Conservation (phyloP, 1,140 invertebrate genomes). For the Lordiphosa clarofinis region DNA sequence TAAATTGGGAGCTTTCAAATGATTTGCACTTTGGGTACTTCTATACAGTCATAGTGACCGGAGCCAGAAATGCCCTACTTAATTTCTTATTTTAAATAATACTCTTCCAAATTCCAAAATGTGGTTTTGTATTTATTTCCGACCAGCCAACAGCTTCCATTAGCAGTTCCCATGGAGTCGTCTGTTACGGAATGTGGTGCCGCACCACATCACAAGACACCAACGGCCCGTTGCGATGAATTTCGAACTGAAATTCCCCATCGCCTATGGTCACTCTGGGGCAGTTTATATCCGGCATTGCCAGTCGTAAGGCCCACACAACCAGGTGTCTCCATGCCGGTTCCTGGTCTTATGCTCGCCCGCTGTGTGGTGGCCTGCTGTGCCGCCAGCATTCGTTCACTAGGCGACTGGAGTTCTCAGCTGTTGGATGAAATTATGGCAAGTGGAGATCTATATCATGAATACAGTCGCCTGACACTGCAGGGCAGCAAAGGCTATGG, state of each 20-base stretch:
- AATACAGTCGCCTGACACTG: conserved; percentile 78
- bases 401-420: conserved; percentile 81
- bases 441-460: conserved; percentile 81
- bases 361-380: conserved; percentile 81
- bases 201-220: conserved; percentile 4
- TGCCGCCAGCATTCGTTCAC: conserved; percentile 80
- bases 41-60: neutral
- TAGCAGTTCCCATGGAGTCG: conserved; percentile 13
- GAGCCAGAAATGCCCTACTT: too few species aligned
- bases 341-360: conserved; percentile 52
- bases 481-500: conserved; percentile 70
- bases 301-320: neutral
- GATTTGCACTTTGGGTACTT: neutral
- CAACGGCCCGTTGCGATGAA: neutral
- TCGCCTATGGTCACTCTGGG: conserved; percentile 32
- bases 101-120: too few species aligned
- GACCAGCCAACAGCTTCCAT: neutral
- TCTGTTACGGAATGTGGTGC: neutral
- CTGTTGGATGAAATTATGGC: conserved; percentile 82
- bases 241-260: conserved; percentile 33
- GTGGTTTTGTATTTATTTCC: too few species aligned
- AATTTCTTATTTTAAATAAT: neutral
- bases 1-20: too few species aligned
- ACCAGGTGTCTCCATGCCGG: too few species aligned
- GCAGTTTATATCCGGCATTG: neutral